phyloP scores from a whole-genome alignment of 1,140 invertebrate genomes.

The Eumaeus atala region DNA sequence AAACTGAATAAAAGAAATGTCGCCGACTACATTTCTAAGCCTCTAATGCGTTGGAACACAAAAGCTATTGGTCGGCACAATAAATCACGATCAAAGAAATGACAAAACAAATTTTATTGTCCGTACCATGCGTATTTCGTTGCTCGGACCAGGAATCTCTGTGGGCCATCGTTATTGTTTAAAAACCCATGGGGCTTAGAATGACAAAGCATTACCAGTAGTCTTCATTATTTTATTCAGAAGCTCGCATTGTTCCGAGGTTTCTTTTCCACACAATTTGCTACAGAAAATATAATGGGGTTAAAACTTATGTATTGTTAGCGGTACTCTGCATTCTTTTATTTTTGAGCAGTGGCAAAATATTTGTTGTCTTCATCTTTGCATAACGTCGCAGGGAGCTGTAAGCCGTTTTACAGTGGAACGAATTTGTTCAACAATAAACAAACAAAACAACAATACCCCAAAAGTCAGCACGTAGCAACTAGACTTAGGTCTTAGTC shows the following conservation, averaged over 20 bases:
- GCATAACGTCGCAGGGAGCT: slow-evolving; percentile 56
- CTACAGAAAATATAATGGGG: slow-evolving; percentile 39
- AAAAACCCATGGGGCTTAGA: slow-evolving; percentile 44
- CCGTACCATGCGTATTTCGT: slow-evolving; percentile 25
- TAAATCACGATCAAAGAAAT: slow-evolving; percentile 15
- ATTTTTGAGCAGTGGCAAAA: slow-evolving; percentile 60
- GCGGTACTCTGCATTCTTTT: slow-evolving; percentile 48
- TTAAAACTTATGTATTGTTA: slow-evolving; percentile 50
- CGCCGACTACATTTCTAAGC: no score
- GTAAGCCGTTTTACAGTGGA: slow-evolving; percentile 50
- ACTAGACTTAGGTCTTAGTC: no score
- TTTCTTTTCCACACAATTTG: background rate
- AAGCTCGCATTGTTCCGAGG: slow-evolving; percentile 27
- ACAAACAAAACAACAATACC: no score
- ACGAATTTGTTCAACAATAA: background rate
- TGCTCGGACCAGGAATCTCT: slow-evolving; percentile 44
- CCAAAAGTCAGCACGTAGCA: no score
- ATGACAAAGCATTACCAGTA: slow-evolving; percentile 47
- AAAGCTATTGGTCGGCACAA: slow-evolving; percentile 11
- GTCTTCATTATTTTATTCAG: slow-evolving; percentile 52
- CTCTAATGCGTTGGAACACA: background rate
- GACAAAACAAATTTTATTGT: slow-evolving; percentile 26
- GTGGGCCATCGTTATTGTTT: slow-evolving; percentile 45
- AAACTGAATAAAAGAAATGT: no score
- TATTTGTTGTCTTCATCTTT: slow-evolving; percentile 64